phyloP scores from a whole-genome alignment of 2,888 invertebrate species.

The Temnothorax ravouxi region DNA sequence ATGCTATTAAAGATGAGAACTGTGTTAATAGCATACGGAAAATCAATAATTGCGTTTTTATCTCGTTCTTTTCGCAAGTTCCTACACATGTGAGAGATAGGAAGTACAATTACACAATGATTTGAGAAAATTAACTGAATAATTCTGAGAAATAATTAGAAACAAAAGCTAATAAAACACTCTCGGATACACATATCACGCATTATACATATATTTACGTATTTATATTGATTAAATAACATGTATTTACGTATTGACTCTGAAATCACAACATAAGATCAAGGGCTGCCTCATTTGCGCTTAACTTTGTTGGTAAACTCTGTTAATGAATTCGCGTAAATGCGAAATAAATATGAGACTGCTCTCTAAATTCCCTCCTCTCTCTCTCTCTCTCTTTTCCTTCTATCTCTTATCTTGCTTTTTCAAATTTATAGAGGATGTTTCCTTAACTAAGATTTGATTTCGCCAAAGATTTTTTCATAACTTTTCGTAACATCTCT shows the following conservation, averaged over 20 bases:
- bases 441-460: conserved; percentile 33
- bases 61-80: not conserved
- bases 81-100: not conserved
- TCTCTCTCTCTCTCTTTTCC: not conserved
- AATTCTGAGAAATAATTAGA: not conserved
- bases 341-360: conserved; percentile 26
- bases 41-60: conserved; percentile 24
- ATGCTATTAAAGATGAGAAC: not conserved
- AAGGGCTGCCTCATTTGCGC: not conserved
- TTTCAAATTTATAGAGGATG: conserved; percentile 34
- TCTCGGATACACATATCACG: not conserved
- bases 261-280: conserved; percentile 27
- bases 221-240: conserved; percentile 25
- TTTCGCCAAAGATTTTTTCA: not conserved
- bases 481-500: not conserved
- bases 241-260: not conserved
- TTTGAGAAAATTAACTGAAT: conserved; percentile 1
- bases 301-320: conserved; percentile 29
- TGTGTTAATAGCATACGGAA: conserved; percentile 23
- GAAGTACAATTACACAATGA: conserved; percentile 1
- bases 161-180: not conserved
- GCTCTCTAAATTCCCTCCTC: not conserved
- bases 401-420: not conserved
- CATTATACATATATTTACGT: not conserved
- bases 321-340: conserved; percentile 26